Conservation (phyloP, 2,797 vertebrate genomes). For the Anas bernieri region DNA sequence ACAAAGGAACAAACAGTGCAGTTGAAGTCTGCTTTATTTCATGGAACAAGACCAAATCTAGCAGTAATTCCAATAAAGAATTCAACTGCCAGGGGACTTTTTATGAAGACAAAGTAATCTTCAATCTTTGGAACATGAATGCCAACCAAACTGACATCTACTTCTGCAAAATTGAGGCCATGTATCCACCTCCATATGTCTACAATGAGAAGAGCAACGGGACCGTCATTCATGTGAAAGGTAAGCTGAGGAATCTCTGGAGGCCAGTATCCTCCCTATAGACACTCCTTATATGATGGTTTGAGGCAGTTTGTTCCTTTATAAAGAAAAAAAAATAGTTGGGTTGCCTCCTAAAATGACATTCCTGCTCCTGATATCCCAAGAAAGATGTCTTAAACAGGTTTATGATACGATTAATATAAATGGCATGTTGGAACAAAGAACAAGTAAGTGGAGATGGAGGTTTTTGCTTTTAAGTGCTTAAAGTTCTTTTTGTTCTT, state of each 20-base stretch:
- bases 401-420: not conserved
- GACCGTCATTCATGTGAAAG: constrained; percentile 79
- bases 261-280: not conserved
- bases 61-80: constrained; percentile 15
- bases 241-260: constrained; percentile 51
- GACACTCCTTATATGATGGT: not conserved
- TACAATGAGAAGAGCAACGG: constrained; percentile 75
- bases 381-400: not conserved
- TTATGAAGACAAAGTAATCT: constrained; percentile 72
- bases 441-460: not conserved
- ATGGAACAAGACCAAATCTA: constrained; percentile 63
- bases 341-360: not conserved
- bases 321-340: not conserved
- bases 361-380: not conserved
- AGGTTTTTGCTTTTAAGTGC: not conserved
- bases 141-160: constrained; percentile 82
- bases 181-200: constrained; percentile 80
- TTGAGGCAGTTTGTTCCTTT: not conserved
- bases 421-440: not conserved
- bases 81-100: constrained; percentile 68
- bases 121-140: constrained; percentile 72
- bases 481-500: constrained; percentile 47
- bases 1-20: constrained; percentile 75
- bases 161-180: constrained; percentile 79
- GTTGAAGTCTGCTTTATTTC: constrained; percentile 71